These are phyloP conservation scores for Rhinichthys osculus DNA, from an alignment of 2,797 vertebrate species.

Conservation along the genomic window DNA sequence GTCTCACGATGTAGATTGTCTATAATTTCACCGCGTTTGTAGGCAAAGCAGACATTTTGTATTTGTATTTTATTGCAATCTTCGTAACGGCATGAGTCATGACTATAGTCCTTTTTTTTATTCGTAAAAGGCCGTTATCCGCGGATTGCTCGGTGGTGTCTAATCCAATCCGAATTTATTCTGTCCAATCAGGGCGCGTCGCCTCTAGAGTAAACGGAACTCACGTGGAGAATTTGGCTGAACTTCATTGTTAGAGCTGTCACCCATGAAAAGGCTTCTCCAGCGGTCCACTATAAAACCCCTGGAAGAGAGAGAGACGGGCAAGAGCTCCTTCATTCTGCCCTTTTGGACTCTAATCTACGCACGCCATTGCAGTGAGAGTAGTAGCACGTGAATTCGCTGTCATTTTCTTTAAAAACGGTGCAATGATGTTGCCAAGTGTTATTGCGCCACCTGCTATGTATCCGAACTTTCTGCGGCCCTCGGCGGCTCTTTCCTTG, in stretches of 20 bases:
- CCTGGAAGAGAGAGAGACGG: conserved; percentile 69
- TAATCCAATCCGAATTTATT: conserved; percentile 88
- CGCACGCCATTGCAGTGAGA: conserved; percentile 59
- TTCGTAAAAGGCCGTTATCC: conserved; percentile 80
- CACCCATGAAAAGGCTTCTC: conserved; percentile 82
- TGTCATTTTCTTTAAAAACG: conserved; percentile 38
- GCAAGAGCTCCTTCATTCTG: conserved; percentile 68
- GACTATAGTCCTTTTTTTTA: conserved; percentile 53
- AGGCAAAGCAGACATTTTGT: not conserved
- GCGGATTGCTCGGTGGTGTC: conserved; percentile 81
- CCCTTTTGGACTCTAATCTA: conserved; percentile 70
- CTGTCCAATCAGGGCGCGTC: conserved; percentile 83
- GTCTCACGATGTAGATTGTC: not conserved
- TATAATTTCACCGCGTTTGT: not conserved
- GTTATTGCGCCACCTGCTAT: conserved; percentile 88
- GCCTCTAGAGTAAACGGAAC: conserved; percentile 80
- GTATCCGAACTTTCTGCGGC: conserved; percentile 87
- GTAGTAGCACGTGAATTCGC: conserved; percentile 13
- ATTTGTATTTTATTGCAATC: not conserved
- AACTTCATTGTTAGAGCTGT: conserved; percentile 87
- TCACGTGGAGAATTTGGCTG: conserved; percentile 85
- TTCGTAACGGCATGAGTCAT: not conserved
- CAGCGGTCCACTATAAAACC: conserved; percentile 86
- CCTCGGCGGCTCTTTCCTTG: conserved; percentile 83
- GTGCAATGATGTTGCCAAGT: conserved; percentile 91